Evolutionary conservation across 2,888 invertebrate genomes (phyloP).

Genomic region (Nephrocerus scutellatus): DNA sequence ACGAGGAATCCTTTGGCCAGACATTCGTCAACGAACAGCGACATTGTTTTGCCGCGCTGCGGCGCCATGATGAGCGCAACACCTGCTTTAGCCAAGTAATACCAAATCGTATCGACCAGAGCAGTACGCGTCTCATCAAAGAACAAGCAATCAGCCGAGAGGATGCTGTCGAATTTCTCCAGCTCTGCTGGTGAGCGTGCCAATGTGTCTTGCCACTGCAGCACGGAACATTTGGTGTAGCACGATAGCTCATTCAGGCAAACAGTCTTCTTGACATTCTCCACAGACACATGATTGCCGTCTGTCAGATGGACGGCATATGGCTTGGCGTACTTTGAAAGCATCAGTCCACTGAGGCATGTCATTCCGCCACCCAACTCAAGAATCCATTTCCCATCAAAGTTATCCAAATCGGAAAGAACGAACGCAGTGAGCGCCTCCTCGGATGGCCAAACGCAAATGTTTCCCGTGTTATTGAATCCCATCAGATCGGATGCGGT

Average conservation of each 20-base stretch:
- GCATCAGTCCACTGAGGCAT: slow-evolving; percentile 68
- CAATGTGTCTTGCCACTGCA: slow-evolving; percentile 52
- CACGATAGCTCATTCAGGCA: slow-evolving; percentile 57
- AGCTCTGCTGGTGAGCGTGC: slow-evolving; percentile 38
- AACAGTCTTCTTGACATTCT: slow-evolving; percentile 62
- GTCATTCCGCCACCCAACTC: slow-evolving; percentile 84
- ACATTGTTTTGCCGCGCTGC: slow-evolving; percentile 62
- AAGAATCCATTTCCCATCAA: slow-evolving; percentile 61
- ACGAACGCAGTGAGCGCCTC: slow-evolving; percentile 65
- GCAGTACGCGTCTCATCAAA: slow-evolving; percentile 66
- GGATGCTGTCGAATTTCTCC: slow-evolving; percentile 60
- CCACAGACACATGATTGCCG: slow-evolving; percentile 68
- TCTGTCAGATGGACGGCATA: slow-evolving; percentile 65
- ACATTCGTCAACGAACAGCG: slow-evolving; percentile 60
- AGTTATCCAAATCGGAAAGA: slow-evolving; percentile 57
- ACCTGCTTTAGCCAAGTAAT: slow-evolving; percentile 55
- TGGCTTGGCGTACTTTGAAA: slow-evolving; percentile 61
- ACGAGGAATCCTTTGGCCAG: slow-evolving; percentile 54
- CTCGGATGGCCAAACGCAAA: slow-evolving; percentile 75
- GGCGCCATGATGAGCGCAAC: slow-evolving; percentile 71
- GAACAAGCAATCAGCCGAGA: slow-evolving; percentile 74
- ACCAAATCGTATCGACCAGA: slow-evolving; percentile 61
- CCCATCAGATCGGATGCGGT: slow-evolving; percentile 68
- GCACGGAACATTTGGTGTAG: slow-evolving; percentile 51
- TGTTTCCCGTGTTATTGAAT: slow-evolving; percentile 76